Evolutionary conservation across 2,797 vertebrate genomes (phyloP), one percentile per base, ranked within the genome.

Genomic region (Enteromius fasciolatus): DNA sequence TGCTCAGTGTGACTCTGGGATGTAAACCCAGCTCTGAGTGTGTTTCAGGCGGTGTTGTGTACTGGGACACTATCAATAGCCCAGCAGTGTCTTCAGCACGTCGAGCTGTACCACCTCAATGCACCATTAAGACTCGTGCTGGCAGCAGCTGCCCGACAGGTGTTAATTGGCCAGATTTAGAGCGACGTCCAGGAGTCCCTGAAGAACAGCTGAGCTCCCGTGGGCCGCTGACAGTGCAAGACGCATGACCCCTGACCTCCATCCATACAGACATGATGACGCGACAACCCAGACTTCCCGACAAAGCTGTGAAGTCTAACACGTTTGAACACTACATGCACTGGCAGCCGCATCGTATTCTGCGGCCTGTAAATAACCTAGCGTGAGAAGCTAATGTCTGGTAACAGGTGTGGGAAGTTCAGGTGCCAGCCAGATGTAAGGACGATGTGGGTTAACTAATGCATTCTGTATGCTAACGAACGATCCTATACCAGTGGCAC

Each of bases 101-200:
- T 25, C 75, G 61, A 82, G 61, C 59, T 63, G 28, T 31, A 63
- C 61, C 61, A 15, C 61, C 25, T 64, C 67, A 31, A 54, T 50
- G 64, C 63, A 44, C 66, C 76, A 23, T 81, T 59, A 33, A 78
- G 52, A 67, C 54, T 59, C 67, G 33, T 52, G 73, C 36, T 70
- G 83, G 68, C 80, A 64, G 61, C 61, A 63, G 28, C 25, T 15
- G 28, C 61, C 61, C 3, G 61, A 64, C 61, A 67, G 64, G 75
- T 83, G 73, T 69, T 87, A 84, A 84, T 72, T 87, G 82, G 76
- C 14, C 77, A 76, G 44, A 83, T 81, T 80, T 67, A 67, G 28
- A 52, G 70, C 64, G 68, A 81, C 73, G 84, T 82, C 61, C 52
- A 44, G 82, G 76, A 67, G 84, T 82, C 67, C 67, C 33, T 44